These are phyloP conservation scores for Gymnodraco acuticeps DNA, from an alignment of 2,797 vertebrate species.

Conservation along the genomic window DNA sequence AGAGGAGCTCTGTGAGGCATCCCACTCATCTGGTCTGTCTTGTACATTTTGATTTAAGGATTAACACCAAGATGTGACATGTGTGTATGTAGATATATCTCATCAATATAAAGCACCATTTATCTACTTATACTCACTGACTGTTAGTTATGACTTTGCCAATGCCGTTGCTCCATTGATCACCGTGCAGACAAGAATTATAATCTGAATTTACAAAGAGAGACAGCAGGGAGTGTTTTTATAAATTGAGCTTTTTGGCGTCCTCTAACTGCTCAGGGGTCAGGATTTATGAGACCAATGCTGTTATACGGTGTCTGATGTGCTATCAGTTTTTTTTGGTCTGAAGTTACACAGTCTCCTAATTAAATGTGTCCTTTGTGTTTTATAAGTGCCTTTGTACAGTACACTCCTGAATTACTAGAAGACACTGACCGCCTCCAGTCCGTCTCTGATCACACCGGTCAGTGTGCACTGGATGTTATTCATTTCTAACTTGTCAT, in stretches of 20 bases:
- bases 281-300: conserved; percentile 21
- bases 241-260: conserved; percentile 21
- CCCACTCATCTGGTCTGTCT: conserved; percentile 31
- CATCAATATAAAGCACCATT: background rate
- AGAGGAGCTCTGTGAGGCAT: conserved; percentile 30
- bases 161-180: conserved; percentile 4
- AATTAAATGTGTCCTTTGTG: background rate
- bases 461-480: background rate
- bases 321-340: background rate
- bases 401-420: conserved; percentile 8
- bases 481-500: background rate
- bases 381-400: conserved; percentile 13
- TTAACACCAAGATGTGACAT: conserved; percentile 5
- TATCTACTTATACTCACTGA: background rate
- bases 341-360: conserved; percentile 1
- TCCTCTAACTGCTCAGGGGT: conserved; percentile 9
- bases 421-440: background rate
- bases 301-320: conserved; percentile 17
- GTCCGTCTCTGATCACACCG: background rate
- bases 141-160: background rate
- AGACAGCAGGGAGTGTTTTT: conserved; percentile 4
- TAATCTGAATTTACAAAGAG: background rate
- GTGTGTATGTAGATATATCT: background rate
- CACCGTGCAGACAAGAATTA: background rate
- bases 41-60: conserved; percentile 1